Evolutionary conservation across 2,888 invertebrate species (phyloP).

Genomic region (Cerceris ruficornis): DNA sequence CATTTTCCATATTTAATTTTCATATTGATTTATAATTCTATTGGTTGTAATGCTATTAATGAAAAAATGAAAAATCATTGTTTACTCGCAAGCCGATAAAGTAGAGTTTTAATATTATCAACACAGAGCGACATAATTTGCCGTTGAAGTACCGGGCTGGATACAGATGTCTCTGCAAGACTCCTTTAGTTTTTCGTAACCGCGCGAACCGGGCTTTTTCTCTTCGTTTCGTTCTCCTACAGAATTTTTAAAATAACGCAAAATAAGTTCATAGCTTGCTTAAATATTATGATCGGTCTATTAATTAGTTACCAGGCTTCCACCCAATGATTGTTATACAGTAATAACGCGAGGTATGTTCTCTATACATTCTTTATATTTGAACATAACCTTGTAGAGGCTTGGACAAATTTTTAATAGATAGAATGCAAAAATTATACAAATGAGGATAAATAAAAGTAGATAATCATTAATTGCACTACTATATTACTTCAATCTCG

Average conservation of each 20-base stretch:
- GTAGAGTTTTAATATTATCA: conserved; percentile 2
- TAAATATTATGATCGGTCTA: not conserved
- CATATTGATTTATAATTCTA: not conserved
- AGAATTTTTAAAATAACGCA: not conserved
- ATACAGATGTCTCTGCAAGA: conserved; percentile 43
- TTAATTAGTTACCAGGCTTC: not conserved
- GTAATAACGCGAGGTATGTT: too few relatives aligned
- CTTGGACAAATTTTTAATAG: too few relatives aligned
- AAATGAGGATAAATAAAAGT: too few relatives aligned
- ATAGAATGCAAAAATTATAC: too few relatives aligned
- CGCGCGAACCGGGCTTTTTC: too few relatives aligned
- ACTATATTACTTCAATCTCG: too few relatives aligned
- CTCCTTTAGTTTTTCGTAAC: conserved; percentile 16
- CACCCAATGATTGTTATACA: not conserved
- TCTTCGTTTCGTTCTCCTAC: too few relatives aligned
- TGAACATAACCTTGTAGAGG: not conserved
- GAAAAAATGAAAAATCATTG: too few relatives aligned
- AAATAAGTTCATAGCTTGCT: not conserved
- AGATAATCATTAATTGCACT: too few relatives aligned
- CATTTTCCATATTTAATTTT: not conserved
- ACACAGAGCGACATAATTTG: not conserved
- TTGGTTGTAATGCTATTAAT: too few relatives aligned
- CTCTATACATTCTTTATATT: not conserved
- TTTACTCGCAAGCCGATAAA: conserved; percentile 14
- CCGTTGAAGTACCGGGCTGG: not conserved